phyloP scores from a whole-genome alignment of 2,888 invertebrate genomes.

The Phaonia tiefii region DNA sequence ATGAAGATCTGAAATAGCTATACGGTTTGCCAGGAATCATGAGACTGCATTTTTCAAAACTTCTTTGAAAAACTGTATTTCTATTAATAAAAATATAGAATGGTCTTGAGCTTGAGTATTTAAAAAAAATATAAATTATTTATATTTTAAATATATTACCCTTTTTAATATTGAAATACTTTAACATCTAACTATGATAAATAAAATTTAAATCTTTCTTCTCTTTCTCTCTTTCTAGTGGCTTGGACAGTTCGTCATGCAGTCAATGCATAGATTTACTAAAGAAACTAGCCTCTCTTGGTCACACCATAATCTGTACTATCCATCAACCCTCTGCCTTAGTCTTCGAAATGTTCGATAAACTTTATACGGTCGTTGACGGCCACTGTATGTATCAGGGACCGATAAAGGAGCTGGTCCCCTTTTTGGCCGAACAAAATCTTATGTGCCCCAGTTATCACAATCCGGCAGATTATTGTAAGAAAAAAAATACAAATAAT shows the following conservation, averaged over 20 bases:
- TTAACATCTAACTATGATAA: no score
- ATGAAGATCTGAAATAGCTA: no score
- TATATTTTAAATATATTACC: no score
- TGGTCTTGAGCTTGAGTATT: no score
- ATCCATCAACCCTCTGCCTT: conserved; percentile 97
- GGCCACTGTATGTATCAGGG: conserved; percentile 94
- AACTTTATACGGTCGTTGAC: conserved; percentile 90
- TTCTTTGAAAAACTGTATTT: no score
- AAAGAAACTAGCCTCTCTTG: conserved; percentile 90
- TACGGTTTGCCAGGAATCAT: no score
- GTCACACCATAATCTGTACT: conserved; percentile 94
- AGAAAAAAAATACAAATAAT: conserved; percentile 76
- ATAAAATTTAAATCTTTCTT: no score
- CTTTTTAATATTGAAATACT: no score
- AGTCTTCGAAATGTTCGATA: conserved; percentile 95
- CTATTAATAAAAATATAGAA: no score
- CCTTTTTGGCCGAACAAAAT: conserved; percentile 88
- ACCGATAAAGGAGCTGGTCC: conserved; percentile 86
- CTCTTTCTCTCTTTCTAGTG: conserved; percentile 83
- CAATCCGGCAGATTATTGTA: conserved; percentile 97
- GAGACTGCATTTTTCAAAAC: no score
- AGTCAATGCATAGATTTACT: conserved; percentile 91
- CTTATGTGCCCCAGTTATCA: conserved; percentile 94
- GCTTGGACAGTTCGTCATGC: conserved; percentile 93
- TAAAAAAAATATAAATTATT: no score